phyloP scores from a whole-genome alignment of 2,113 vertebrate genomes.

The Cyphomyrus plagiostoma region DNA sequence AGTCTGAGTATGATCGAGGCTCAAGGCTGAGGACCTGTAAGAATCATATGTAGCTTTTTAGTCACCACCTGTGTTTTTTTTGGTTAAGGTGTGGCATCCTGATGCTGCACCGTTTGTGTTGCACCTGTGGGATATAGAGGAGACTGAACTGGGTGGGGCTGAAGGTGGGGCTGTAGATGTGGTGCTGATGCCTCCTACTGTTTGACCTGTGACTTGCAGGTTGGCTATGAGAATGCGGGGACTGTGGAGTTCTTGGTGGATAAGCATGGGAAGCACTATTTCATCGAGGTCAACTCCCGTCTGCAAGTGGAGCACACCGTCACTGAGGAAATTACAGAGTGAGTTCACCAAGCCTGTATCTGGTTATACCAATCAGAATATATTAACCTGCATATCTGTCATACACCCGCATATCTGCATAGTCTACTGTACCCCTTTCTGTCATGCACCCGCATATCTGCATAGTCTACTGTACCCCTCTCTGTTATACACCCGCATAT shows the following conservation, averaged over 20 bases:
- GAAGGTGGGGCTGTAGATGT: background rate
- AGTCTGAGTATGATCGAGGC: background rate
- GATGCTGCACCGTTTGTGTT: background rate
- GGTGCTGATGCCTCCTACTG: background rate
- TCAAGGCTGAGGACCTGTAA: background rate
- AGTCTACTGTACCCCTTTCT: background rate
- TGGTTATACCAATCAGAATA: background rate
- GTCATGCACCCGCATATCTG: background rate
- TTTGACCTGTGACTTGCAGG: slow-evolving; percentile 49
- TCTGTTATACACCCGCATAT: background rate
- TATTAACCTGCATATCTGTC: background rate
- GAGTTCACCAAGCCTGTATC: slow-evolving; percentile 45
- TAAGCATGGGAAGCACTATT: slow-evolving; percentile 75
- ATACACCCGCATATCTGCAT: background rate
- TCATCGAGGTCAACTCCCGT: slow-evolving; percentile 89
- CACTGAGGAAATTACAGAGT: slow-evolving; percentile 87
- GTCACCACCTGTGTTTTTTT: background rate
- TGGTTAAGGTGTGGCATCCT: background rate
- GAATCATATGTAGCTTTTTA: background rate
- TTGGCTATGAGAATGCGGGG: slow-evolving; percentile 82
- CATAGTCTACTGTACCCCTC: background rate
- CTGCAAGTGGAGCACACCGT: slow-evolving; percentile 90
- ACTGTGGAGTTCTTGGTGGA: slow-evolving; percentile 88
- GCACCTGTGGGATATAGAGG: background rate
- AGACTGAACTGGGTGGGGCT: background rate